These are phyloP conservation scores for Squalus acanthias DNA, from an alignment of 2,797 vertebrate genomes.

Conservation along the genomic window DNA sequence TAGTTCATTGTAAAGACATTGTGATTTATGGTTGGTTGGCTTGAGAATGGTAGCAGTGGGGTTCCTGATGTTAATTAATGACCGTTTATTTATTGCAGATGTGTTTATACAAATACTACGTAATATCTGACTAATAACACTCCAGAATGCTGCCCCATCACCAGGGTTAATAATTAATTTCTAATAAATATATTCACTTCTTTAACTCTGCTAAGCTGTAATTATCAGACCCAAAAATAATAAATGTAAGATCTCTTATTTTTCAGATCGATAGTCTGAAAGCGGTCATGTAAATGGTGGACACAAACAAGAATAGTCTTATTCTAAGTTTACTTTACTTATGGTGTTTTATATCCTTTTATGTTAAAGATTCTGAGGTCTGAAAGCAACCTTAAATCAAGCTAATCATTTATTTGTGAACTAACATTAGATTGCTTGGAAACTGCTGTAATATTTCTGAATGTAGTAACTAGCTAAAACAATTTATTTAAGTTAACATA, in stretches of 20 bases:
- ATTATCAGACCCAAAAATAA: background rate
- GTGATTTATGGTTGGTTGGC: background rate
- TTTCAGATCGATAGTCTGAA: background rate
- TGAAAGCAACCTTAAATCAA: background rate
- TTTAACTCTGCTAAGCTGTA: background rate
- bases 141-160: background rate
- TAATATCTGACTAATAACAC: background rate
- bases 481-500: background rate
- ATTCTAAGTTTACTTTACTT: background rate
- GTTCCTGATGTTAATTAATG: conserved; percentile 6
- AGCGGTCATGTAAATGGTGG: background rate
- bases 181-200: background rate
- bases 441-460: background rate
- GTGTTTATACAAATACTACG: background rate
- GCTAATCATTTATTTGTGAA: background rate
- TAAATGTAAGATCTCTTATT: background rate
- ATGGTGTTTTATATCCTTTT: background rate
- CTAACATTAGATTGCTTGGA: too few relatives aligned
- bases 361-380: background rate
- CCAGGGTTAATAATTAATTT: background rate
- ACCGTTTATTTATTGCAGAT: conserved; percentile 16
- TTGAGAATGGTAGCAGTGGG: background rate
- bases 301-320: background rate
- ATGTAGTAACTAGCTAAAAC: background rate
- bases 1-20: background rate